Percentiles rank a stretch among this genome's conserved stretches.
These are phyloP conservation scores for Cuculus canorus DNA, from an alignment of 2,797 vertebrate genomes.

Conservation along the genomic window DNA sequence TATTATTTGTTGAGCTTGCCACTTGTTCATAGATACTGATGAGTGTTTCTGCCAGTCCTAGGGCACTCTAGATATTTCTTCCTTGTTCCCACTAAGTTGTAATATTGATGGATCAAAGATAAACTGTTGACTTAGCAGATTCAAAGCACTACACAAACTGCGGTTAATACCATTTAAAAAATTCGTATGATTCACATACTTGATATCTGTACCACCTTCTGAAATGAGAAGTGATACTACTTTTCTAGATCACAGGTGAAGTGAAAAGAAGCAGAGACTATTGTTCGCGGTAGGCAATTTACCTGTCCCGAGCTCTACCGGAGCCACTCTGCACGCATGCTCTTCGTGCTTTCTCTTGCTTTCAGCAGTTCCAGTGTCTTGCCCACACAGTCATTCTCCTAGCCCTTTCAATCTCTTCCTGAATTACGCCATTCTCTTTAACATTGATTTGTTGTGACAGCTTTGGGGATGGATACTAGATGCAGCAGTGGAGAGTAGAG, in stretches of 20 bases:
- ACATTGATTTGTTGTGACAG: background rate
- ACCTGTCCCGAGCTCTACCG: background rate
- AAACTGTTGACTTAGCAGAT: background rate
- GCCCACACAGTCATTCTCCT: background rate
- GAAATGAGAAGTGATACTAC: background rate
- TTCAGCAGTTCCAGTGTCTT: background rate
- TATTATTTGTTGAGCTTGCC: conserved; percentile 2
- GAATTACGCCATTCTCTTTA: background rate
- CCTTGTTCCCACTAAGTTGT: background rate
- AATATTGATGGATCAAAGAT: background rate
- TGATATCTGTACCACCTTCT: background rate
- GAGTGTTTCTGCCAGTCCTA: background rate
- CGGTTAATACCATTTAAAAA: background rate
- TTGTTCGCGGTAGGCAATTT: accelerated
- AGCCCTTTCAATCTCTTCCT: background rate
- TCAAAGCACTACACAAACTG: background rate
- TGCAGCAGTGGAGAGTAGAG: background rate
- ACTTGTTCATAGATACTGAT: background rate
- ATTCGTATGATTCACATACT: background rate
- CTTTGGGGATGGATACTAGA: background rate
- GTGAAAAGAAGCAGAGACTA: background rate
- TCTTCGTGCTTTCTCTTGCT: background rate
- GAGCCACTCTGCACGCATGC: accelerated
- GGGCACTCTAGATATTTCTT: background rate
- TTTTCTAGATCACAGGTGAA: background rate